Evolutionary conservation across 2,888 invertebrate species (phyloP), one percentile per base, ranked within the genome.

Genomic region (Apamea anceps): DNA sequence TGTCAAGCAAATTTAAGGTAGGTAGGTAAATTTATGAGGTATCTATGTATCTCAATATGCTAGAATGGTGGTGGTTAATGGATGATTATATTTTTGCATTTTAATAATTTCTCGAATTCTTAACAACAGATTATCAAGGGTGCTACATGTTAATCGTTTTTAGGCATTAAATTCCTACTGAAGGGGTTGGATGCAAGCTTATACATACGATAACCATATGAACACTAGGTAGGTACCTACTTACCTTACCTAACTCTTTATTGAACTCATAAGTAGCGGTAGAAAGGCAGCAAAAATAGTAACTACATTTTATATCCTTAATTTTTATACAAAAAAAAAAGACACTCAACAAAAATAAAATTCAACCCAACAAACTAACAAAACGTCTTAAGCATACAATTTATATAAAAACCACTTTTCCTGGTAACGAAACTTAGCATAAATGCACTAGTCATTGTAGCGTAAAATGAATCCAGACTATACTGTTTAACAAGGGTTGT

Each of bases 401-500:
- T 80, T 77, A 72, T 79, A 72, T 37, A 77, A 79, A 78, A 87
- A 80, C 54, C 68, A 74, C 75, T 72, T 83, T 86, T 80, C 82
- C 79, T 68, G 73, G 79, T 82, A 84, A 81, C 72, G 76, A 88
- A 91, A 91, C 90, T 91, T 92, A 93, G 91, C 90, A 92, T 93
- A 92, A 94, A 93, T 93, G 92, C 93, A 93, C 93, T 93, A 93
- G 91, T 94, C 92, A 91, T 91, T 93, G 92, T 93, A 92, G 93
- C 91, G 91, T 90, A 92, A 94, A 95, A 94, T 93, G 91, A 93
- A 94, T 93, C 93, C 93, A 94, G 93, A 93, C 93, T 93, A 91
- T 90, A 89, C 89, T 91, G 93, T 94, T 93, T 93, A 94, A 95
- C 95, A 92, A 95, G 95, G 96, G 96, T 96, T 93, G 93, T 96